These are phyloP conservation scores for Drosophila teissieri DNA, from an alignment of 1,140 invertebrate species.

Conservation along the genomic window DNA sequence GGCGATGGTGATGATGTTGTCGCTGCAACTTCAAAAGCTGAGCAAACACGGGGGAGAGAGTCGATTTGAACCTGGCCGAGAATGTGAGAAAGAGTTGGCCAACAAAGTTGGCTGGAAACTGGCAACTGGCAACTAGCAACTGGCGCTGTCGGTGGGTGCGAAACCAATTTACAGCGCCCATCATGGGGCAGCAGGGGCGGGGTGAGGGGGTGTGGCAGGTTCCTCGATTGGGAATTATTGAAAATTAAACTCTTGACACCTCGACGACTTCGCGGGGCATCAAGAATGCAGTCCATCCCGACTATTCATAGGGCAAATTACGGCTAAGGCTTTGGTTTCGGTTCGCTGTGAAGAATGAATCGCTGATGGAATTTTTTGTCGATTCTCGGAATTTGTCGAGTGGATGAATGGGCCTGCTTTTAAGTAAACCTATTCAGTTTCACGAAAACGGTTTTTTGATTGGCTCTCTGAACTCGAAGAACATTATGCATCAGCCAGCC, in stretches of 20 bases:
- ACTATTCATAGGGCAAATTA: conserved; percentile 21
- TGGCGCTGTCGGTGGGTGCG: conserved; percentile 44
- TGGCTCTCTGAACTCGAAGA: too few relatives aligned
- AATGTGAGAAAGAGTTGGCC: conserved; percentile 50
- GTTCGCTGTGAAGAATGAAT: conserved; percentile 5
- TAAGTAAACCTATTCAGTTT: not conserved
- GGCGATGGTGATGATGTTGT: conserved; percentile 72
- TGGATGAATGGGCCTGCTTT: not conserved
- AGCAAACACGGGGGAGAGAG: conserved; percentile 58
- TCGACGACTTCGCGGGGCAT: conserved; percentile 22
- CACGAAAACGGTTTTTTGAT: too few relatives aligned
- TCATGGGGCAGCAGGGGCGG: not conserved
- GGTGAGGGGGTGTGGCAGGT: conserved; percentile 21
- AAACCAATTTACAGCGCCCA: conserved; percentile 46
- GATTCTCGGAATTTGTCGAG: not conserved
- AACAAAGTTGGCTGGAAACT: conserved; percentile 21
- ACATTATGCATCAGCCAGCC: too few relatives aligned
- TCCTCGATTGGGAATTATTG: conserved; percentile 37
- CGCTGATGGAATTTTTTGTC: not conserved
- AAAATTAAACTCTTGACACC: conserved; percentile 50
- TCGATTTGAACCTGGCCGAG: conserved; percentile 19
- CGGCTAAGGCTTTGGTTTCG: conserved; percentile 17
- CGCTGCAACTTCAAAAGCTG: conserved; percentile 79
- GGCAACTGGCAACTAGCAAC: conserved; percentile 1
- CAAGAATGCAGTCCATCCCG: conserved; percentile 26